Percentiles rank a stretch among this genome's conserved stretches.
phyloP scores from a whole-genome alignment of 2,888 invertebrate genomes.

The Abrostola triplasia region DNA sequence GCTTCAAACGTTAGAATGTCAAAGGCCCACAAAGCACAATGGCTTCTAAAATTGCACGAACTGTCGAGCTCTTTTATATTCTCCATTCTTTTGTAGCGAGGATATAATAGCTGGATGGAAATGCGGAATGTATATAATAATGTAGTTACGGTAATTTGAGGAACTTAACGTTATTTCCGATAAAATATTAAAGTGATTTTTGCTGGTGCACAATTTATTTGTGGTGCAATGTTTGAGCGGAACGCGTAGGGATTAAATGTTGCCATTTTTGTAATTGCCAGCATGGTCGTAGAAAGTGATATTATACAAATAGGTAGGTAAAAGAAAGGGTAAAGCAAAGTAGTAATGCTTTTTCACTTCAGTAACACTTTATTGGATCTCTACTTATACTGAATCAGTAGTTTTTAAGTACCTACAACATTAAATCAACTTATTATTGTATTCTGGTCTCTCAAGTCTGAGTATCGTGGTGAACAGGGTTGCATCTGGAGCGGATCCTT shows the following conservation, averaged over 20 bases:
- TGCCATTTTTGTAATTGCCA: not conserved
- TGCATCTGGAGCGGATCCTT: too few relatives aligned
- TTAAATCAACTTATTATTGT: too few relatives aligned
- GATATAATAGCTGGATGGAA: conserved; percentile 37
- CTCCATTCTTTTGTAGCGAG: conserved; percentile 22
- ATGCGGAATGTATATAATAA: conserved; percentile 39
- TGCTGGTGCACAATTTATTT: conserved; percentile 53
- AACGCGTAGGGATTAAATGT: not conserved
- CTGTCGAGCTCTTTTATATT: conserved; percentile 27
- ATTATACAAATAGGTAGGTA: too few relatives aligned
- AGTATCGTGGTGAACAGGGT: too few relatives aligned
- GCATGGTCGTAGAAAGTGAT: not conserved
- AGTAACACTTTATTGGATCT: too few relatives aligned
- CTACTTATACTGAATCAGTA: too few relatives aligned
- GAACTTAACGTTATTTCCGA: conserved; percentile 59
- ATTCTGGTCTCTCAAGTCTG: too few relatives aligned
- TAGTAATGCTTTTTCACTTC: too few relatives aligned
- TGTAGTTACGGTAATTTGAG: conserved; percentile 53
- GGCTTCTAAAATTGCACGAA: conserved; percentile 21
- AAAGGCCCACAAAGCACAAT: conserved; percentile 6
- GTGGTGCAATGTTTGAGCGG: conserved; percentile 18
- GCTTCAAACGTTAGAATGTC: conserved; percentile 7
- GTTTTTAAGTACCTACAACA: too few relatives aligned
- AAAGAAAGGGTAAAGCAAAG: too few relatives aligned
- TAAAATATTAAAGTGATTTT: conserved; percentile 67